Evolutionary conservation across 2,888 invertebrate species (phyloP).

Genomic region (Phengaris arion): DNA sequence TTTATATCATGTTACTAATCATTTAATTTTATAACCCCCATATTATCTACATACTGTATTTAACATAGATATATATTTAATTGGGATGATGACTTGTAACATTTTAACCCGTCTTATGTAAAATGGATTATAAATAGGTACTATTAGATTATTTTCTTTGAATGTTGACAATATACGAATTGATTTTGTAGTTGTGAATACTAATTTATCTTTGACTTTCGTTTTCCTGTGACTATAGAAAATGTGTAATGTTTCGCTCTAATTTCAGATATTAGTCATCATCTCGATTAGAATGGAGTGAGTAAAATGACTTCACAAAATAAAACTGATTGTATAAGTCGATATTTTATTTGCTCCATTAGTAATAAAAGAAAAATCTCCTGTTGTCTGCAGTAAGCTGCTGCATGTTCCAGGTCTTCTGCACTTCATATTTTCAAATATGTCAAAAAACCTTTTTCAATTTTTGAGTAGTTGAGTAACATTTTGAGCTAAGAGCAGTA

Average conservation of each 20-base stretch:
- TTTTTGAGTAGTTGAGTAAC: neutral
- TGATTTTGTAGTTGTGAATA: too few species aligned
- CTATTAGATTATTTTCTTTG: neutral
- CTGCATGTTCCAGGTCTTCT: neutral
- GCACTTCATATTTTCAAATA: neutral
- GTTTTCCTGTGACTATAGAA: too few species aligned
- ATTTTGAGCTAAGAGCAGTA: neutral
- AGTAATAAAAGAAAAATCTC: neutral
- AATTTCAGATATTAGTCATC: neutral
- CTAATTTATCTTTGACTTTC: too few species aligned
- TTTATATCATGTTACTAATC: constrained; percentile 4
- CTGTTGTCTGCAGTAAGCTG: constrained; percentile 1
- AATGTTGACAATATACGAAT: neutral
- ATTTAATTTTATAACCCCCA: neutral
- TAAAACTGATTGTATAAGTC: neutral
- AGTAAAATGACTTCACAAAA: neutral
- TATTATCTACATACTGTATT: neutral
- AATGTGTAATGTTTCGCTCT: neutral
- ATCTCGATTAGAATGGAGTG: constrained; percentile 15
- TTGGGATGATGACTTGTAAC: constrained; percentile 10
- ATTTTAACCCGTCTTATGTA: neutral
- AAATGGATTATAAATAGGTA: too few species aligned
- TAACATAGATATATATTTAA: constrained; percentile 7
- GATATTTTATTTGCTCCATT: constrained; percentile 12
- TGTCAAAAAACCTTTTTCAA: neutral